Conservation (phyloP, 2,888 invertebrate genomes). For the Phengaris arion region DNA sequence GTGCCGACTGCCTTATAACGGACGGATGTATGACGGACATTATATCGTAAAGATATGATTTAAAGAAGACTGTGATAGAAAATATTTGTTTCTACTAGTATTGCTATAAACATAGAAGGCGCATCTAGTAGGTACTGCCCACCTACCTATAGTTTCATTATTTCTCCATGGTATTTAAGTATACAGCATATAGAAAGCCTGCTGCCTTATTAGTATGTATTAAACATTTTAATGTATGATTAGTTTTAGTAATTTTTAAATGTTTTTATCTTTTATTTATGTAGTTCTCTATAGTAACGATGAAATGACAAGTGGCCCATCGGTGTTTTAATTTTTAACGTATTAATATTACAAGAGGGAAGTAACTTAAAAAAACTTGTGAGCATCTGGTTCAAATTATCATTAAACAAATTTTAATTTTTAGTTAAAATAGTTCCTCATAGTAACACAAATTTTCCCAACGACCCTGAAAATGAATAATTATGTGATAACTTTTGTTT, state of each 20-base stretch:
- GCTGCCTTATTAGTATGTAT: constrained; percentile 1
- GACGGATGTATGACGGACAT: too few species aligned
- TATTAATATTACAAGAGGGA: not conserved
- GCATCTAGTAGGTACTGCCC: not conserved
- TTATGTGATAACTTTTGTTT: not conserved
- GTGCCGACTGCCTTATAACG: too few species aligned
- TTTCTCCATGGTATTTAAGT: not conserved
- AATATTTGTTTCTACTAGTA: not conserved
- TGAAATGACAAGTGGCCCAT: not conserved
- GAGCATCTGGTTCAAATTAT: not conserved
- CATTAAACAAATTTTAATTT: not conserved
- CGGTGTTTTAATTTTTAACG: not conserved
- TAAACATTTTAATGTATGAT: not conserved
- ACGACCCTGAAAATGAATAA: not conserved
- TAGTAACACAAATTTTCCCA: not conserved
- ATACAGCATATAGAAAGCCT: not conserved
- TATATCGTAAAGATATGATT: not conserved
- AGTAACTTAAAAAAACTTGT: not conserved
- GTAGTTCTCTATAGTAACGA: not conserved
- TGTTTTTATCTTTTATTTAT: not conserved
- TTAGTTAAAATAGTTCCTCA: not conserved
- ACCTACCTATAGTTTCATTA: not conserved
- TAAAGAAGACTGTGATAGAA: not conserved
- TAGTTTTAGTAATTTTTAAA: not conserved
- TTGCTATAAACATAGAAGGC: not conserved